Base-by-base conservation (phyloP, 2,113 vertebrate genomes). In the Oreochromis spilurus region DNA sequence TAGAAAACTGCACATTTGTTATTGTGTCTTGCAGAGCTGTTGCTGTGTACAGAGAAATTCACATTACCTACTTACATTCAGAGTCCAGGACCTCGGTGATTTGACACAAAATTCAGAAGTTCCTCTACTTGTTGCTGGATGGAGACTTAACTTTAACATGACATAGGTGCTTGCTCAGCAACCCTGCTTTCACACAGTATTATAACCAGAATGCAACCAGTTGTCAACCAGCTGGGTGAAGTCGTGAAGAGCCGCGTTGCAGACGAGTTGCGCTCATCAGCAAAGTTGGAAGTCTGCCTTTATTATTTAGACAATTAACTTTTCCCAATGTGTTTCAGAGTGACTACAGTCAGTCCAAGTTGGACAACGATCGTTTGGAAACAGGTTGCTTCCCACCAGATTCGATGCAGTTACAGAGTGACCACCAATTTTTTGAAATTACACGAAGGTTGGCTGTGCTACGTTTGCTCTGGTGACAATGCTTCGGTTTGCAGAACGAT, bases 181-280 rank as follows among this genome's bases (percentile, higher is more conserved):
- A 24, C 65, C 36, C 38, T 70, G 36, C 62, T 70, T 70, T 40
- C 36, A 40, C 40, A 43, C 7, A 24, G 4, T 40, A 43, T 43
- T 70, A 43, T 70, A 14, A 70, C 4, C 65, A 45, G 21, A n/a
- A 65, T 70, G n/a, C 13, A 70, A 43, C n/a, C 65, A 72, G 38
- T 9, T 45, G 14, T 12, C 13, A 70, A 43, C n/a, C 65, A 72
- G 38, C 5, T 45, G 14, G 40, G 67, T 26, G 8, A 26, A 72
- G 38, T 72, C 9, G 38, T 10, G 5, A 45, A 72, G 38, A 43
- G 1, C 40, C 2, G 0, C 4, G 1, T 0, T 13, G 4, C 65
- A 24, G 36, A 70, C 7, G 3, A 1, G 1, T 43, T 70, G 65
- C 38, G 1, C 62, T 43, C 36, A 24, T 40, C 3, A 40, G 31